A percentile compares a stretch with the other conserved stretches of the same genome.
Evolutionary conservation across 2,888 invertebrate genomes (phyloP).

Genomic region (Amphipyra tragopoginis): DNA sequence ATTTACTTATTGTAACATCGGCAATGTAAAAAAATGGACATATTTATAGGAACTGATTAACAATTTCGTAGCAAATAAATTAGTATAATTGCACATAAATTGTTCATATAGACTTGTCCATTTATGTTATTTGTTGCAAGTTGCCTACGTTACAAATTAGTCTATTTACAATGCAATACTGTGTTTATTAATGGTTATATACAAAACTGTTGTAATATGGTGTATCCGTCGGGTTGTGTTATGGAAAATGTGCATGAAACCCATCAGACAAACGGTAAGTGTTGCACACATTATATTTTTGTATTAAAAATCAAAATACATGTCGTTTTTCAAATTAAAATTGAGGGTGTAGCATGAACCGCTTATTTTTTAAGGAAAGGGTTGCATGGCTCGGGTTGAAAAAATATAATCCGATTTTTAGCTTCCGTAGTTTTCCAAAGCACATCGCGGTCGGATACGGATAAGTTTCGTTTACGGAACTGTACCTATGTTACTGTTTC

Average conservation of each 20-base stretch:
- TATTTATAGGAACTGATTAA: not conserved
- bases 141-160: conserved; percentile 48
- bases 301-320: conserved; percentile 54
- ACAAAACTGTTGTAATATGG: conserved; percentile 75
- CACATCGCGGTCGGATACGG: conserved; percentile 80
- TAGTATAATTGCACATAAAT: not conserved
- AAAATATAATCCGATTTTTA: conserved; percentile 47
- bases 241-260: conserved; percentile 85
- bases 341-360: conserved; percentile 71
- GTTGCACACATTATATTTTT: conserved; percentile 63
- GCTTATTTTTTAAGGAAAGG: conserved; percentile 67
- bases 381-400: conserved; percentile 59
- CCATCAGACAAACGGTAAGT: conserved; percentile 75
- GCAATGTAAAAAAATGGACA: conserved; percentile 32
- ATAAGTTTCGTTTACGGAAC: conserved; percentile 53
- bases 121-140: conserved; percentile 9
- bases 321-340: conserved; percentile 42
- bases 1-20: conserved; percentile 62
- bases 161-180: conserved; percentile 67
- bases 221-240: conserved; percentile 85
- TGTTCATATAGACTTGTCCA: not conserved
- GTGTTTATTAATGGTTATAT: conserved; percentile 76
- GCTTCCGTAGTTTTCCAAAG: conserved; percentile 78
- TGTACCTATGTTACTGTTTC: conserved; percentile 70
- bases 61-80: not conserved